Percentiles rank a stretch among this genome's conserved stretches.
Evolutionary conservation across 1,140 invertebrate genomes (phyloP).

Genomic region (Onthophagus taurus): DNA sequence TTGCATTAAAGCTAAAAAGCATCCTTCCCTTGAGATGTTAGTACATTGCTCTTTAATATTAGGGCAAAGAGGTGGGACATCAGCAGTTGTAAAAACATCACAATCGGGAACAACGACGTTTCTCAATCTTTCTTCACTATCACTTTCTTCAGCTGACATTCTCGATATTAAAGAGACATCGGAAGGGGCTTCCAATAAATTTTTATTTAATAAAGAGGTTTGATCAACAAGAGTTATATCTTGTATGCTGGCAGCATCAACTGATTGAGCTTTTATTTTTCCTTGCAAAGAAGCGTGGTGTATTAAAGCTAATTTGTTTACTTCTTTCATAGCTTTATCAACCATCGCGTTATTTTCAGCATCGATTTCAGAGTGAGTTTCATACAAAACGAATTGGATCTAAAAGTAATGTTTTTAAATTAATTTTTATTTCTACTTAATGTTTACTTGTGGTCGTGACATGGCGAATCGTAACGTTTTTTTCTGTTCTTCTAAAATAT

Average conservation of each 20-base stretch:
- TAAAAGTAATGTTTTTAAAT: constrained; percentile 24
- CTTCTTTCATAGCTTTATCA: constrained; percentile 45
- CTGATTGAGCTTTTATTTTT: constrained; percentile 21
- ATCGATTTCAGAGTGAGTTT: constrained; percentile 57
- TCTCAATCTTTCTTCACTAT: constrained; percentile 12
- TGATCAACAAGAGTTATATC: too few relatives aligned
- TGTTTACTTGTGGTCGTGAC: constrained; percentile 53
- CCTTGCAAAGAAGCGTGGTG: constrained; percentile 47
- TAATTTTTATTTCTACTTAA: background rate
- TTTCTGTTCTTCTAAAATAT: constrained; percentile 56
- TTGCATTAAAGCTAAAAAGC: constrained; percentile 59
- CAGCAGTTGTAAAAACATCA: constrained; percentile 57
- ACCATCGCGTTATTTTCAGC: constrained; percentile 58
- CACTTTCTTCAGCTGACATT: constrained; percentile 3
- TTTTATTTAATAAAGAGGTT: too few relatives aligned
- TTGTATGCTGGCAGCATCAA: background rate
- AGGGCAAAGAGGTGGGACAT: constrained; percentile 46
- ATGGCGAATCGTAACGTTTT: constrained; percentile 53
- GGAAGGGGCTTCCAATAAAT: too few relatives aligned
- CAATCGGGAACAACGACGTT: constrained; percentile 46
- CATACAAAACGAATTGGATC: constrained; percentile 60
- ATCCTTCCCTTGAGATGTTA: constrained; percentile 46
- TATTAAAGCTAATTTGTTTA: constrained; percentile 51
- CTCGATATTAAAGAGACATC: background rate
- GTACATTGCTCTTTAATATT: constrained; percentile 42